Conservation (phyloP, 2,113 vertebrate species). For the Oncorhynchus keta region DNA sequence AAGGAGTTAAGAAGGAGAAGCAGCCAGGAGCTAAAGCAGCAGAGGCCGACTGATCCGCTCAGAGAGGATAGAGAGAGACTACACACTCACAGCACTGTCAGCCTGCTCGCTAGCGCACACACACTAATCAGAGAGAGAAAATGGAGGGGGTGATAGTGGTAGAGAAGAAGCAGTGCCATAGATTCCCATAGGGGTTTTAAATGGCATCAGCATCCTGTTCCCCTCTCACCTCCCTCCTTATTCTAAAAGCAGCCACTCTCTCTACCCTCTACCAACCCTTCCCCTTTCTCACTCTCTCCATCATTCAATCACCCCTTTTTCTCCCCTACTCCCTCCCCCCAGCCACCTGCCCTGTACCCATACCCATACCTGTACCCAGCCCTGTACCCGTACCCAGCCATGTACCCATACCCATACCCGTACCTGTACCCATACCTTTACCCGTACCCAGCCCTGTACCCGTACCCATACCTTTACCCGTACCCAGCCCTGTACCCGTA, state of each 20-base stretch:
- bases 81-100: background rate
- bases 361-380: background rate
- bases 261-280: background rate
- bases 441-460: too few relatives aligned
- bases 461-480: background rate
- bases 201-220: constrained; percentile 58
- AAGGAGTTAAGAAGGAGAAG: background rate
- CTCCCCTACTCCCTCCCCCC: background rate
- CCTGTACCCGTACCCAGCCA: constrained; percentile 25
- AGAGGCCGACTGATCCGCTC: constrained; percentile 74
- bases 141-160: constrained; percentile 28
- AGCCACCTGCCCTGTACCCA: background rate
- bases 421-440: constrained; percentile 37
- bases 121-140: background rate
- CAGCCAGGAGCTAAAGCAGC: constrained; percentile 67
- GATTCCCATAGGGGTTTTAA: constrained; percentile 66
- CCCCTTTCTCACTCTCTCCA: background rate
- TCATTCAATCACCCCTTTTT: background rate
- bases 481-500: constrained; percentile 19
- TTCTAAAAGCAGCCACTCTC: constrained; percentile 49
- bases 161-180: constrained; percentile 54
- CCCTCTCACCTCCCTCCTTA: constrained; percentile 35
- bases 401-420: background rate
- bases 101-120: background rate
- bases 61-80: constrained; percentile 57